These are phyloP conservation scores for Spatula clypeata DNA, from an alignment of 2,797 vertebrate species.

Conservation along the genomic window DNA sequence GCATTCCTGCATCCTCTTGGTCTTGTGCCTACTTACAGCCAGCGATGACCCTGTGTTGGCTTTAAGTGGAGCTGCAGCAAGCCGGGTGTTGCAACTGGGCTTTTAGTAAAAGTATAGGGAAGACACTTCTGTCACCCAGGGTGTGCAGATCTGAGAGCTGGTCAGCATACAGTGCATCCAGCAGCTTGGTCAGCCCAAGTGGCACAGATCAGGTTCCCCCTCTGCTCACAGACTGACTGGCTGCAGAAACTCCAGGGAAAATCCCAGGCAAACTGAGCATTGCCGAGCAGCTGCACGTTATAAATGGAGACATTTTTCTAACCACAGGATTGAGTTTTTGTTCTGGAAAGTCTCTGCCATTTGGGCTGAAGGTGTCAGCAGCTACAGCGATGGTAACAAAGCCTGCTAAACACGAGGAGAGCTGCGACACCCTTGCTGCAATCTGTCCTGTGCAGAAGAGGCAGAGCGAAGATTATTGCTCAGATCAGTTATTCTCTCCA, in stretches of 20 bases:
- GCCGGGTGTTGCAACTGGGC: neutral
- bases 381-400: neutral
- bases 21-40: neutral
- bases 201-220: neutral
- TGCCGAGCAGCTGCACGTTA: neutral
- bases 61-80: neutral
- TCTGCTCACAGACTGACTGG: neutral
- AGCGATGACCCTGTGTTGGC: neutral
- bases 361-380: neutral
- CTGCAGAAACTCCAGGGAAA: slow-evolving; percentile 1
- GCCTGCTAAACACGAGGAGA: neutral
- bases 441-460: neutral
- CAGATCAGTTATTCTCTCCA: neutral
- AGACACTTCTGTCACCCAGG: neutral
- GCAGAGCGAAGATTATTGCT: neutral
- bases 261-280: neutral
- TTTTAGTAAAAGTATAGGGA: neutral
- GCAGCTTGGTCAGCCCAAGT: neutral
- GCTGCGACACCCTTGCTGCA: neutral
- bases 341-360: neutral
- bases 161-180: neutral
- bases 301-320: neutral
- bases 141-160: neutral
- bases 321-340: neutral
- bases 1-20: neutral